phyloP scores from a whole-genome alignment of 1,140 invertebrate species.

The Caenorhabditis remanei region DNA sequence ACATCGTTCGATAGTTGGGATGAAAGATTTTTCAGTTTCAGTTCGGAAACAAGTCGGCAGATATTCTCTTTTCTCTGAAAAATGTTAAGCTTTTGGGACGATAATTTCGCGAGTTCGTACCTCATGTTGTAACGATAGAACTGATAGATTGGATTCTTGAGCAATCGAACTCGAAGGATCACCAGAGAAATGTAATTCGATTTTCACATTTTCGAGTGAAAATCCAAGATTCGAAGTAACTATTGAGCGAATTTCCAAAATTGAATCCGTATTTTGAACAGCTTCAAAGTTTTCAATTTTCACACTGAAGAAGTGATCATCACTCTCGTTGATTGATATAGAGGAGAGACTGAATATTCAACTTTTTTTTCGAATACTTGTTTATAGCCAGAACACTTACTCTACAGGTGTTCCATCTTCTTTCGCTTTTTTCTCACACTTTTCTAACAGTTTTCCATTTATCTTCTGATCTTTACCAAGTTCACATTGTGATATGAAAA shows the following conservation, averaged over 20 bases:
- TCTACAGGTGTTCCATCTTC: not conserved
- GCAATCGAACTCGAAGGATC: not conserved
- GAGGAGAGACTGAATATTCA: not conserved
- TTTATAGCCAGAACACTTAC: not conserved
- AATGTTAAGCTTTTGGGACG: not conserved
- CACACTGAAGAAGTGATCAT: not conserved
- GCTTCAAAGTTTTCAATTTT: constrained; percentile 28
- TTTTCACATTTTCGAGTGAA: not conserved
- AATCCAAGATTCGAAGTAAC: constrained; percentile 20
- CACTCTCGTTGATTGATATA: not conserved
- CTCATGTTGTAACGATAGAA: constrained; percentile 29
- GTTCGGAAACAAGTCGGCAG: constrained; percentile 7
- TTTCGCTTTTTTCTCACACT: not conserved
- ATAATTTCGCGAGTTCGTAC: not conserved
- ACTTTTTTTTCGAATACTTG: not conserved
- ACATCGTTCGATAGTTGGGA: not conserved
- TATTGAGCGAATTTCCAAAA: not conserved
- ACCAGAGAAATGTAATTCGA: constrained; percentile 10
- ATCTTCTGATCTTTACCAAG: constrained; percentile 9
- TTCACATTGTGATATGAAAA: constrained; percentile 31
- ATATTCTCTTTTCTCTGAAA: constrained; percentile 40
- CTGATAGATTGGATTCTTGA: constrained; percentile 35
- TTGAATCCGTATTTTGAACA: constrained; percentile 27
- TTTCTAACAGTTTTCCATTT: not conserved
- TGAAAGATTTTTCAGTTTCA: not conserved